Evolutionary conservation across 2,888 invertebrate species (phyloP).

Genomic region (Trisateles emortualis): DNA sequence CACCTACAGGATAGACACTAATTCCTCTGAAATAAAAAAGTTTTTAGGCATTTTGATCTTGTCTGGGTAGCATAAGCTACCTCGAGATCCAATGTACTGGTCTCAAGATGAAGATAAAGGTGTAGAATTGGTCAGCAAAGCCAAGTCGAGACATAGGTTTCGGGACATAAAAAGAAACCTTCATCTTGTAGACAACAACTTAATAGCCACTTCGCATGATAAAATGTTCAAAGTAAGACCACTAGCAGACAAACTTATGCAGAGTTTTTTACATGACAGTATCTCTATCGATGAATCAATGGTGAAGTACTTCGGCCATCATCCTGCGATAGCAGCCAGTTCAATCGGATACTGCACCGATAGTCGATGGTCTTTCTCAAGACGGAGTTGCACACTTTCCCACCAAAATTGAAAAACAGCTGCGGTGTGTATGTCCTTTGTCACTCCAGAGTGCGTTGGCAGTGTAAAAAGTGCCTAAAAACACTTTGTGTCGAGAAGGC

Average conservation of each 20-base stretch:
- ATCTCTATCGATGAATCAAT: no score
- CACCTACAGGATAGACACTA: no score
- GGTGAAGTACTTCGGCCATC: not conserved
- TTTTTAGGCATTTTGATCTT: constrained; percentile 2
- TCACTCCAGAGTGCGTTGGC: no score
- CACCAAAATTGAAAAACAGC: no score
- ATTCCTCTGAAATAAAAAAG: not conserved
- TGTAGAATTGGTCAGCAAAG: not conserved
- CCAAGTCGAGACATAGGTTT: constrained; percentile 6
- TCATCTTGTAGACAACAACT: constrained; percentile 7
- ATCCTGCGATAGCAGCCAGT: not conserved
- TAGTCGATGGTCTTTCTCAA: no score
- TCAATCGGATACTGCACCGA: not conserved
- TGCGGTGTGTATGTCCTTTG: no score
- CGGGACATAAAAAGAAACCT: constrained; percentile 12
- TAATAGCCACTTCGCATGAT: not conserved
- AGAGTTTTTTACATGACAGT: not conserved
- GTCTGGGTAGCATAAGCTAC: constrained; percentile 1
- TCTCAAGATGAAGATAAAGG: constrained; percentile 5
- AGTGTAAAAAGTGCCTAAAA: no score
- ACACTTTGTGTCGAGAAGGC: no score
- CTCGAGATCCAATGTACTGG: not conserved
- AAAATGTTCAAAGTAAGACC: not conserved
- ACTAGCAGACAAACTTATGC: not conserved
- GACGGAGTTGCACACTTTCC: no score